A percentile compares a stretch with the other conserved stretches of the same genome.
phyloP scores from a whole-genome alignment of 2,113 vertebrate species.

The Oreochromis niloticus region DNA sequence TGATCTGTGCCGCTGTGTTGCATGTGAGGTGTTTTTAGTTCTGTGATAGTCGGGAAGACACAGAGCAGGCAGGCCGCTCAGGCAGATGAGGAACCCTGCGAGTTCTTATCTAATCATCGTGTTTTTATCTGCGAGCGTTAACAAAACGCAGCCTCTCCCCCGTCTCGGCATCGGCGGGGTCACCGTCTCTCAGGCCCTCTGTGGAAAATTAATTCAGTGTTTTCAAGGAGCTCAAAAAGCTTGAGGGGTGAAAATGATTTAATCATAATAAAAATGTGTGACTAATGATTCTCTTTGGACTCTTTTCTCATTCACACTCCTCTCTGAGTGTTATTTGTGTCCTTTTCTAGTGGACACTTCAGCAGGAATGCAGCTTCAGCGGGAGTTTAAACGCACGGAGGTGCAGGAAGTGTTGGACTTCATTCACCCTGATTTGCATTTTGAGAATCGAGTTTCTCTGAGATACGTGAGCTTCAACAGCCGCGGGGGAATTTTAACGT shows the following conservation, averaged over 20 bases:
- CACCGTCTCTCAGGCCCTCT: background rate
- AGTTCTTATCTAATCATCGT: background rate
- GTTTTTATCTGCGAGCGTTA: background rate
- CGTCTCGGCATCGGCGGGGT: background rate
- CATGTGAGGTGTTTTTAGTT: background rate
- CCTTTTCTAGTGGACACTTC: background rate
- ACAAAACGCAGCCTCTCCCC: background rate
- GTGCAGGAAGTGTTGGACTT: background rate
- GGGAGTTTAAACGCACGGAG: background rate
- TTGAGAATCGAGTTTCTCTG: background rate
- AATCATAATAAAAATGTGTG: background rate
- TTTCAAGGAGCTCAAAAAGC: background rate
- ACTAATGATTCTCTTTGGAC: background rate
- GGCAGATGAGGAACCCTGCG: background rate
- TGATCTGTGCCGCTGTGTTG: background rate
- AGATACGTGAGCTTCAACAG: accelerated
- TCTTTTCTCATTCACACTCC: background rate
- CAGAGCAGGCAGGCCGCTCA: background rate
- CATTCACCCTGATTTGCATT: background rate
- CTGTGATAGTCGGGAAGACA: background rate
- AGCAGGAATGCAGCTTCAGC: background rate
- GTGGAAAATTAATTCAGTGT: background rate
- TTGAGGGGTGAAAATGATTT: background rate
- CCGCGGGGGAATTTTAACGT: accelerated
- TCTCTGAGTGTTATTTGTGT: accelerated